phyloP scores from a whole-genome alignment of 2,797 vertebrate genomes.

The Esox lucius region DNA sequence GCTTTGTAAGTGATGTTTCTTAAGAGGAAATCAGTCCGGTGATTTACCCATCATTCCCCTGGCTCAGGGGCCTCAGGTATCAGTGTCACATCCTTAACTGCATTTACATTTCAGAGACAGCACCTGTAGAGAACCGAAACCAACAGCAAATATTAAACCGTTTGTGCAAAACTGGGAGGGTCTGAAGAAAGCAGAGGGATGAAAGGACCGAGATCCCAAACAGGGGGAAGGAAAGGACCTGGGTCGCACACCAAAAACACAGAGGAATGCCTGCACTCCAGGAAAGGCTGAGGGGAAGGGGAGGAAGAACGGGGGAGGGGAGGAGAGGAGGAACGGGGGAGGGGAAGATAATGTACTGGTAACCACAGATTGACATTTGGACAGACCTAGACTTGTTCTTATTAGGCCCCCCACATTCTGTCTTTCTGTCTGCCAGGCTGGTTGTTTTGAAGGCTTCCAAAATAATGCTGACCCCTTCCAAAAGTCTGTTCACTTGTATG shows the following conservation, averaged over 20 bases:
- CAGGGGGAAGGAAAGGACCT: too few species aligned
- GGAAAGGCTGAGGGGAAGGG: background rate
- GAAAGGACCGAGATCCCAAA: too few species aligned
- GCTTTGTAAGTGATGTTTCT: slow-evolving; percentile 37
- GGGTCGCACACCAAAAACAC: too few species aligned
- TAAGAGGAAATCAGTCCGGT: slow-evolving; percentile 17
- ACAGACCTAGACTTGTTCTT: slow-evolving; percentile 28
- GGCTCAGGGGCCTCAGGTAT: background rate
- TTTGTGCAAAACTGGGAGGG: too few species aligned
- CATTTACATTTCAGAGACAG: too few species aligned
- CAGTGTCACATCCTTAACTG: background rate
- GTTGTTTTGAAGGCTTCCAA: background rate
- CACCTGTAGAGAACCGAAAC: too few species aligned
- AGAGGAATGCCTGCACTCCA: background rate
- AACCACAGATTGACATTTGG: slow-evolving; percentile 10
- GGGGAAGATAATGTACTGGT: background rate
- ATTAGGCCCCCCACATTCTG: slow-evolving; percentile 9
- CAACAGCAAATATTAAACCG: too few species aligned
- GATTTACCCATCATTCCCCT: slow-evolving; percentile 24
- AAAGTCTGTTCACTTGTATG: too few species aligned
- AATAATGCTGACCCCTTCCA: too few species aligned
- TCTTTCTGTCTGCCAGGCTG: slow-evolving; percentile 1
- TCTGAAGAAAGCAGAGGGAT: too few species aligned
- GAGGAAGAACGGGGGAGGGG: slow-evolving; percentile 17
- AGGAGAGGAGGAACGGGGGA: too few species aligned